Percentiles rank a stretch among this genome's conserved stretches.
These are phyloP conservation scores for Narcine bancroftii DNA, from an alignment of 2,113 vertebrate species.

Conservation along the genomic window DNA sequence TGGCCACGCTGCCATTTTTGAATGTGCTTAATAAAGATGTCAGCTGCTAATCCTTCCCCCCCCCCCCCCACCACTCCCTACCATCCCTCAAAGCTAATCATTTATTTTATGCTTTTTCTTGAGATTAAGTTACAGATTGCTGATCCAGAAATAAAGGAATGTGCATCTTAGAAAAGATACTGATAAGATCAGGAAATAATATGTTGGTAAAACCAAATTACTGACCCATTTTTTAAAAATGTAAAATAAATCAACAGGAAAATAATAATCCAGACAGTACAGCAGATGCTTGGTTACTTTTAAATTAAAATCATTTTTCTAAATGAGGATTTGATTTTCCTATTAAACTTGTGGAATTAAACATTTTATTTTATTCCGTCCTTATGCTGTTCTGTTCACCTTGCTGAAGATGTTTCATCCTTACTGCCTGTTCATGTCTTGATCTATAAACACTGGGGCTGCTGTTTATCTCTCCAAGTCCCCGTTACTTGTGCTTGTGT, in stretches of 20 bases:
- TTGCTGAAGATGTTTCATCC: not conserved
- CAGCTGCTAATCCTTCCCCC: not conserved
- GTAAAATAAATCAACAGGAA: not conserved
- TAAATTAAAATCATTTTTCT: not conserved
- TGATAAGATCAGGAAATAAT: not conserved
- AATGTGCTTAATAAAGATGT: not conserved
- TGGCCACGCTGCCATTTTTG: too few relatives aligned
- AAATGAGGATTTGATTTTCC: not conserved
- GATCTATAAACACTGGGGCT: not conserved
- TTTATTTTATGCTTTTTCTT: not conserved
- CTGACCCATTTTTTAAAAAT: not conserved
- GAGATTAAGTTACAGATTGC: not conserved
- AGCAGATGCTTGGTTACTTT: not conserved
- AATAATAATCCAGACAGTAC: too few relatives aligned
- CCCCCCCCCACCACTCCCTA: not conserved
- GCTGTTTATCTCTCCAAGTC: not conserved
- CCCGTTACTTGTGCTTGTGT: not conserved
- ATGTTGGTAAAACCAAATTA: not conserved
- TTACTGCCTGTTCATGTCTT: not conserved
- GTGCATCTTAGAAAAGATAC: not conserved
- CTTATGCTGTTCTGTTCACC: not conserved
- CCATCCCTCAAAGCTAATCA: not conserved
- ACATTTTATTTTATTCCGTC: not conserved
- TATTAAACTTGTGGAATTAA: not conserved
- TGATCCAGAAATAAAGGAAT: not conserved